These are phyloP conservation scores for Heliconius nattereri DNA, from an alignment of 1,140 invertebrate species.

Conservation along the genomic window DNA sequence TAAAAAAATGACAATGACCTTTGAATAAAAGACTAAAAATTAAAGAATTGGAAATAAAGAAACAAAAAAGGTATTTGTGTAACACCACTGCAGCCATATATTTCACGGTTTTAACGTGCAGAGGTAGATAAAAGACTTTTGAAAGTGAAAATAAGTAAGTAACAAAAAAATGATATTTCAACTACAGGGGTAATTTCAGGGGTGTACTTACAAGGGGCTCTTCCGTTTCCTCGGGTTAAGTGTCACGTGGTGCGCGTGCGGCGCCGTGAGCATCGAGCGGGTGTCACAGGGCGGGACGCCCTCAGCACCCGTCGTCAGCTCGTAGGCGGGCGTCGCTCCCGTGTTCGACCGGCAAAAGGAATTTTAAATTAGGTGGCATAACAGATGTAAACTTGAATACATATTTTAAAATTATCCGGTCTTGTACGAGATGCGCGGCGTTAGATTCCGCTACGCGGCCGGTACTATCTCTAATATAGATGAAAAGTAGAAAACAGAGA, in stretches of 20 bases:
- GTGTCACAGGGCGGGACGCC: constrained; percentile 36
- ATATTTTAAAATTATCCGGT: not conserved
- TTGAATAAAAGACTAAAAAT: no score
- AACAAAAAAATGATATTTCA: no score
- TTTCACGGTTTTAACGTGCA: no score
- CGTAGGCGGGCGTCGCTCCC: constrained; percentile 54
- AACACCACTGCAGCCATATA: no score
- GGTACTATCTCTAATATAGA: no score
- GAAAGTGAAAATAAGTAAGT: not conserved
- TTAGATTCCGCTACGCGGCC: not conserved
- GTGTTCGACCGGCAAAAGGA: constrained; percentile 43
- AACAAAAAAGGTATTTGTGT: no score
- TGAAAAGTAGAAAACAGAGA: no score
- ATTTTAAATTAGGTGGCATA: constrained; percentile 5
- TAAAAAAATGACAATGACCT: no score
- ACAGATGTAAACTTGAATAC: not conserved
- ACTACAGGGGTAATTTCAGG: no score
- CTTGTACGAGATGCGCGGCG: not conserved
- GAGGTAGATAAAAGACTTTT: not conserved
- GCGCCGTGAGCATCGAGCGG: constrained; percentile 35
- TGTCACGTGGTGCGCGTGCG: constrained; percentile 38
- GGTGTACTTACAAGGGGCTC: constrained; percentile 13
- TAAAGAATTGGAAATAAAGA: no score
- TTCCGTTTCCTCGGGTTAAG: constrained; percentile 26
- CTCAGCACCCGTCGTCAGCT: constrained; percentile 58